phyloP scores from a whole-genome alignment of 1,140 invertebrate genomes.

The Camponotus vicinus region DNA sequence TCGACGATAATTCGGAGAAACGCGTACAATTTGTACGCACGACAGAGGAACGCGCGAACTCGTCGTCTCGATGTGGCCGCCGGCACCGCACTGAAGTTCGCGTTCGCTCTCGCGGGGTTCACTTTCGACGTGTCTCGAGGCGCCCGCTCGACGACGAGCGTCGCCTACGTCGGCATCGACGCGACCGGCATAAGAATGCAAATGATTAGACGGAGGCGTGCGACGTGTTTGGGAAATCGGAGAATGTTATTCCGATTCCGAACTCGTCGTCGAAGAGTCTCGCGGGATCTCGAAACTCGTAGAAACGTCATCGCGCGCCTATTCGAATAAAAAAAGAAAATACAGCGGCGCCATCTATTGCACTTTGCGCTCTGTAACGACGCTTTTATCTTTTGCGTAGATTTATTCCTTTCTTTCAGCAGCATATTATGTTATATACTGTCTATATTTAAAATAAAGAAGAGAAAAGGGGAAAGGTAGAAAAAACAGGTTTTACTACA shows the following conservation, averaged over 20 bases:
- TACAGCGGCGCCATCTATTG: background rate
- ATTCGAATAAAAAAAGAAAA: too few species aligned
- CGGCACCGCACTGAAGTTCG: conserved; percentile 38
- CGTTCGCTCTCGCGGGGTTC: background rate
- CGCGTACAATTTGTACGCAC: background rate
- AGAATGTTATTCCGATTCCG: background rate
- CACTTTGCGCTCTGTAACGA: background rate
- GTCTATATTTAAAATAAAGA: background rate
- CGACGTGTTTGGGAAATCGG: background rate
- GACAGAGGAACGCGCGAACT: conserved; percentile 2
- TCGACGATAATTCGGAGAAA: too few species aligned
- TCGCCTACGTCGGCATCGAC: conserved; percentile 45
- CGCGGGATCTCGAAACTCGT: background rate
- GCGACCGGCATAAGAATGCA: background rate
- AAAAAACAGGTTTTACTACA: too few species aligned
- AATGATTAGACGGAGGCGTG: background rate
- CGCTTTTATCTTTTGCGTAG: background rate
- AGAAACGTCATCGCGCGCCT: too few species aligned
- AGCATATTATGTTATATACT: background rate
- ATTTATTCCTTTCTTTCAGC: background rate
- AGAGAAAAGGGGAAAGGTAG: too few species aligned
- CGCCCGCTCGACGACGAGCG: conserved; percentile 18
- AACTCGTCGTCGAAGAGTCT: background rate
- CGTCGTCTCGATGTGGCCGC: conserved; percentile 30
- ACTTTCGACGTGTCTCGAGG: conserved; percentile 14